These are phyloP conservation scores for Norana najaformis DNA, from an alignment of 2,888 invertebrate genomes.

Conservation along the genomic window DNA sequence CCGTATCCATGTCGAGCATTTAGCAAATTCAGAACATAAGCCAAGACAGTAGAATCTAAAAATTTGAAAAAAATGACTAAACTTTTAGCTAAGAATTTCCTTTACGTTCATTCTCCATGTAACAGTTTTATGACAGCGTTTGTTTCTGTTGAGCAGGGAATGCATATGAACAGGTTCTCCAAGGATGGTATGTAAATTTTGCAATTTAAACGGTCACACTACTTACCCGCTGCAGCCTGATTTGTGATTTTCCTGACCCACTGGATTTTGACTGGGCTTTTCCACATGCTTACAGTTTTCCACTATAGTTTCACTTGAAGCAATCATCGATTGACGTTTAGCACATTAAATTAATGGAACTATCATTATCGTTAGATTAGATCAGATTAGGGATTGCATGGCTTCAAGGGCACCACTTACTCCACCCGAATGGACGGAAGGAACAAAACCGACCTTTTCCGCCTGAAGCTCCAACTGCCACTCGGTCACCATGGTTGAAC, in stretches of 20 bases:
- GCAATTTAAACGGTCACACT: background rate
- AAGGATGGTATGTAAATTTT: background rate
- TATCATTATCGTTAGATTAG: background rate
- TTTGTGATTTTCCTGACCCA: background rate
- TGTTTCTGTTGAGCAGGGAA: background rate
- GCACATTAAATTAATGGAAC: background rate
- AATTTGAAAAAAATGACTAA: conserved; percentile 23
- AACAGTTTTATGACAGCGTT: background rate
- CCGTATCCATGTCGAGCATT: conserved; percentile 90
- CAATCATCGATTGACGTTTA: too few species aligned
- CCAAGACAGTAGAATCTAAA: conserved; percentile 91
- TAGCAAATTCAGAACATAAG: conserved; percentile 85
- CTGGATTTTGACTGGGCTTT: background rate
- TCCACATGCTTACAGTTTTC: background rate
- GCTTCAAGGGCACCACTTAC: background rate
- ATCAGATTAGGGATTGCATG: background rate
- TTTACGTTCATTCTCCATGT: background rate
- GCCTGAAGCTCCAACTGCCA: conserved; percentile 82
- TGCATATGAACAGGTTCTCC: too few species aligned
- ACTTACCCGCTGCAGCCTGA: background rate
- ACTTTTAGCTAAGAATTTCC: background rate
- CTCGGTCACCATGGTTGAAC: conserved; percentile 80
- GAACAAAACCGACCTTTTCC: conserved; percentile 62
- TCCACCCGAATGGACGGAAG: background rate
- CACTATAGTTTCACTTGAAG: background rate